Evolutionary conservation across 2,888 invertebrate species (phyloP).

Genomic region (Bibio marci): DNA sequence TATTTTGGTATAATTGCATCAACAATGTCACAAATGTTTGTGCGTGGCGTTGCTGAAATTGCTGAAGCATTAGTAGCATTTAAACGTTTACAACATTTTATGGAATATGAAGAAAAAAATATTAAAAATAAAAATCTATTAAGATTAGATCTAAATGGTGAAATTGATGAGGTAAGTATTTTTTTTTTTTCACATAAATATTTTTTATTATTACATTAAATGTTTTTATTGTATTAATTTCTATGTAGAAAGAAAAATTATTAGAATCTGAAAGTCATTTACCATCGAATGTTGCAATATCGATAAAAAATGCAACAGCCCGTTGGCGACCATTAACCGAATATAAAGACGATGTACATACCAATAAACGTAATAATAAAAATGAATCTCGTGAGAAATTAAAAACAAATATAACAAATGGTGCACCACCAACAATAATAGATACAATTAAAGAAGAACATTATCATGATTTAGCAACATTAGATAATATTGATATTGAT

Average conservation of each 20-base stretch:
- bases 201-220: no score
- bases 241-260: not conserved
- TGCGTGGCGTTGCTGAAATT: conserved; percentile 55
- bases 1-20: conserved; percentile 36
- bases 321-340: conserved; percentile 25
- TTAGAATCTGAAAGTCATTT: conserved; percentile 15
- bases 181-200: no score
- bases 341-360: not conserved
- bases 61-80: conserved; percentile 67
- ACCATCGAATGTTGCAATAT: conserved; percentile 11
- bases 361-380: not conserved
- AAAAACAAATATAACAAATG: no score
- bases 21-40: conserved; percentile 39
- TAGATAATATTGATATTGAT: conserved; percentile 35
- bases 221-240: no score
- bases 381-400: no score
- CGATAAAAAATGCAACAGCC: conserved; percentile 23
- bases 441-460: not conserved
- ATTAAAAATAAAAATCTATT: conserved; percentile 7
- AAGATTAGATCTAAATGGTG: conserved; percentile 7
- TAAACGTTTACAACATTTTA: conserved; percentile 37
- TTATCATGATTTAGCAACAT: conserved; percentile 18
- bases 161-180: conserved; percentile 5
- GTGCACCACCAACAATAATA: no score
- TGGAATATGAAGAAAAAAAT: conserved; percentile 25